phyloP scores from a whole-genome alignment of 2,797 vertebrate species.

The Limnodromus scolopaceus region DNA sequence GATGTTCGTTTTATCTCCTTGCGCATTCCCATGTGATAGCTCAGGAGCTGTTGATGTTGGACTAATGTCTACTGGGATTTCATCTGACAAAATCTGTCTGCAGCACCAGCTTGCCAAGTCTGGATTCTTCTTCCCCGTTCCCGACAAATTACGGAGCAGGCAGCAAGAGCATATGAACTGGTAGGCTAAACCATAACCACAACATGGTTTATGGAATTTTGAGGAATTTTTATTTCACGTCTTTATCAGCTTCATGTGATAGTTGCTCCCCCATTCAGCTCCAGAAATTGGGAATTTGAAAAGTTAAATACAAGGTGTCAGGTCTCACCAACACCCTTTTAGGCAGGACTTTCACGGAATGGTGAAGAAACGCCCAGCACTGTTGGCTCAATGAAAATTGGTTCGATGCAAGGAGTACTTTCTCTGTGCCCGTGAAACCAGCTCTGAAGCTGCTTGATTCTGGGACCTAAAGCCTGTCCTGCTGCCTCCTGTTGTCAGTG shows the following conservation, averaged over 20 bases:
- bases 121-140: constrained; percentile 33
- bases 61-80: constrained; percentile 57
- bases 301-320: not conserved
- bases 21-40: constrained; percentile 59
- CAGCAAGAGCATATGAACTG: not conserved
- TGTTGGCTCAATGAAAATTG: not conserved
- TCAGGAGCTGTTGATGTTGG: constrained; percentile 64
- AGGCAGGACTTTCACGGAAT: not conserved
- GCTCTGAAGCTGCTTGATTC: not conserved
- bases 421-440: not conserved
- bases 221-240: not conserved
- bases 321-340: not conserved
- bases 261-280: not conserved
- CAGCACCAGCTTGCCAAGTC: constrained; percentile 60
- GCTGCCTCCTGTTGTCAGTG: not conserved
- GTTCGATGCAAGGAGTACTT: not conserved
- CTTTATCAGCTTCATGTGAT: not conserved
- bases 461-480: not conserved
- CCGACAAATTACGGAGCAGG: not conserved
- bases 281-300: not conserved
- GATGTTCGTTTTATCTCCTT: constrained; percentile 46
- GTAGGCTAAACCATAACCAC: not conserved
- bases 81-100: constrained; percentile 61
- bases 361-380: not conserved
- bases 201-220: not conserved